phyloP scores from a whole-genome alignment of 2,888 invertebrate species.

The Eupithecia subumbrata region DNA sequence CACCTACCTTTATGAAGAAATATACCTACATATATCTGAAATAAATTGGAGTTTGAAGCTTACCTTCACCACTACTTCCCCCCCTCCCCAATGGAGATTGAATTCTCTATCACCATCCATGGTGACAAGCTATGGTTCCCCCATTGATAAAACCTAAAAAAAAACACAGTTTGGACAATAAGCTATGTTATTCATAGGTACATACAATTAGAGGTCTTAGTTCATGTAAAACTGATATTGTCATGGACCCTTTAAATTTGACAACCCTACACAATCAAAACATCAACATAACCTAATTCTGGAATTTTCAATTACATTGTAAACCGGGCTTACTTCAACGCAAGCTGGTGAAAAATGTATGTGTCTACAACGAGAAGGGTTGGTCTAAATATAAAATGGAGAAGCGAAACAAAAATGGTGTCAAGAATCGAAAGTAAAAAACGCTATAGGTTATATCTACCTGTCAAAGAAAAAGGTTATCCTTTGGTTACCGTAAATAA shows the following conservation, averaged over 20 bases:
- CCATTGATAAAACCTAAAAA: slow-evolving; percentile 48
- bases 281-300: slow-evolving; percentile 82
- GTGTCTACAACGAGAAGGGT: slow-evolving; percentile 26
- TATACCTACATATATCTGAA: no score
- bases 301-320: slow-evolving; percentile 36
- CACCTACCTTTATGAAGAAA: neutral
- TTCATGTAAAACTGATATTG: slow-evolving; percentile 11
- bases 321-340: slow-evolving; percentile 16
- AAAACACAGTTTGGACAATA: neutral
- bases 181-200: neutral
- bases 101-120: slow-evolving; percentile 75
- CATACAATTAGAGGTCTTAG: neutral
- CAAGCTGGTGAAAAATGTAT: slow-evolving; percentile 17
- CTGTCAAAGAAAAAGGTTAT: slow-evolving; percentile 77
- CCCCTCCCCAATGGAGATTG: slow-evolving; percentile 78
- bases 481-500: slow-evolving; percentile 49
- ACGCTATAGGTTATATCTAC: slow-evolving; percentile 74
- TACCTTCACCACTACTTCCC: slow-evolving; percentile 75
- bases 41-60: slow-evolving; percentile 17
- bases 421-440: slow-evolving; percentile 62
- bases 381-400: slow-evolving; percentile 58
- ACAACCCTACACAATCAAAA: slow-evolving; percentile 68
- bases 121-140: slow-evolving; percentile 45
- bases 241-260: slow-evolving; percentile 28
- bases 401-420: slow-evolving; percentile 79